These are phyloP conservation scores for Nebria ingens DNA, from an alignment of 1,140 invertebrate species.

Conservation along the genomic window DNA sequence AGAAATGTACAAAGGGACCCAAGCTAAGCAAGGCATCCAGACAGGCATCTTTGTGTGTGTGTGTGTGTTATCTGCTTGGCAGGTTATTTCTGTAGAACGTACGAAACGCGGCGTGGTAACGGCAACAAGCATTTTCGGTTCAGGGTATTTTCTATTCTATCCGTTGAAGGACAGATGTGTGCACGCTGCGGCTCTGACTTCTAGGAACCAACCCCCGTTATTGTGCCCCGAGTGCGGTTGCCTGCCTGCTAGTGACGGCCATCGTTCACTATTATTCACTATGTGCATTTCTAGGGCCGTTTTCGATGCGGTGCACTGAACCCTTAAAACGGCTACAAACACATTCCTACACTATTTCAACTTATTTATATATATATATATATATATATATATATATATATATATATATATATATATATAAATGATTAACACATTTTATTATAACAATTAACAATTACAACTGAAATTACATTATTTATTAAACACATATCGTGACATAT, in stretches of 20 bases:
- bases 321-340: constrained; percentile 14
- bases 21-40: not conserved
- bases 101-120: too few relatives aligned
- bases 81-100: too few relatives aligned
- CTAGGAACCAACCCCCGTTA: not conserved
- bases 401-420: not conserved
- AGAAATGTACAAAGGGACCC: constrained; percentile 15
- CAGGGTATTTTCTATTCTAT: too few relatives aligned
- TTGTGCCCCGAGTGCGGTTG: not conserved
- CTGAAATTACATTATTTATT: too few relatives aligned
- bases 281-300: too few relatives aligned
- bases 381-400: not conserved
- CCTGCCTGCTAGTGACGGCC: not conserved
- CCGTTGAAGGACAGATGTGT: constrained; percentile 1
- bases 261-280: too few relatives aligned
- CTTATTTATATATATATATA: not conserved
- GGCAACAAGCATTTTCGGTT: too few relatives aligned
- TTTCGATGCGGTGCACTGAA: constrained; percentile 20
- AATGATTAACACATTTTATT: too few relatives aligned
- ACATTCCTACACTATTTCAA: not conserved
- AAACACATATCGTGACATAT: too few relatives aligned
- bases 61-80: constrained; percentile 15
- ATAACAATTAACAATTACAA: too few relatives aligned
- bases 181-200: too few relatives aligned
- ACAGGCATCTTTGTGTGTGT: constrained; percentile 2